These are phyloP conservation scores for Hemicrepidius hirtus DNA, from an alignment of 2,888 invertebrate species.

Conservation along the genomic window DNA sequence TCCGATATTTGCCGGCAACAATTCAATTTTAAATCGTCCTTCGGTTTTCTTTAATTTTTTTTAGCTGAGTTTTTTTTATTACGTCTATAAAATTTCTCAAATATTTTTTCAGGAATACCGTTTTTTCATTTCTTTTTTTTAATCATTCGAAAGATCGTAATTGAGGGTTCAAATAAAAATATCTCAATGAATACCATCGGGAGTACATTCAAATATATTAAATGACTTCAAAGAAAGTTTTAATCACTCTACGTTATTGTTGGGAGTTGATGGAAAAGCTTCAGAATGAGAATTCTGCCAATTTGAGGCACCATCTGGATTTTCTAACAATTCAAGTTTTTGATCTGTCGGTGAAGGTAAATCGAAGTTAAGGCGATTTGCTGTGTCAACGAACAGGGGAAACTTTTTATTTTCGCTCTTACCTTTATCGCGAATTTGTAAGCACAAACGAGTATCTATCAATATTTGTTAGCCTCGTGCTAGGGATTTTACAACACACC, in stretches of 20 bases:
- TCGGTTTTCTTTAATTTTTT: no score
- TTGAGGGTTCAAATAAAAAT: neutral
- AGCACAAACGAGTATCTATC: neutral
- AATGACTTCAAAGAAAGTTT: neutral
- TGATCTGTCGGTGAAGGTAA: constrained; percentile 25
- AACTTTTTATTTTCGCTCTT: constrained; percentile 17
- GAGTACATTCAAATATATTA: neutral
- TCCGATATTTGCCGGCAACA: no score
- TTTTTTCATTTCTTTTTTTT: no score
- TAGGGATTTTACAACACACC: neutral
- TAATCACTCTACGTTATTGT: neutral
- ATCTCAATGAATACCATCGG: no score
- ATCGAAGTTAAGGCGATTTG: constrained; percentile 43
- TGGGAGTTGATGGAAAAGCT: neutral
- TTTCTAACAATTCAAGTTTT: constrained; percentile 22
- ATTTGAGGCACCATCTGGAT: constrained; percentile 48
- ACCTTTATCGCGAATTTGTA: constrained; percentile 1
- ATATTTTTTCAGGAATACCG: no score
- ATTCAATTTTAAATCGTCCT: neutral
- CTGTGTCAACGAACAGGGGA: constrained; percentile 40
- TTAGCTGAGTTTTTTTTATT: no score
- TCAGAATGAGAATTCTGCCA: constrained; percentile 51
- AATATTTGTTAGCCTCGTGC: neutral
- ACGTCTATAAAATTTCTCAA: no score
- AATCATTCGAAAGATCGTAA: neutral